phyloP scores from a whole-genome alignment of 2,888 invertebrate species.

The Agrochola circellaris region DNA sequence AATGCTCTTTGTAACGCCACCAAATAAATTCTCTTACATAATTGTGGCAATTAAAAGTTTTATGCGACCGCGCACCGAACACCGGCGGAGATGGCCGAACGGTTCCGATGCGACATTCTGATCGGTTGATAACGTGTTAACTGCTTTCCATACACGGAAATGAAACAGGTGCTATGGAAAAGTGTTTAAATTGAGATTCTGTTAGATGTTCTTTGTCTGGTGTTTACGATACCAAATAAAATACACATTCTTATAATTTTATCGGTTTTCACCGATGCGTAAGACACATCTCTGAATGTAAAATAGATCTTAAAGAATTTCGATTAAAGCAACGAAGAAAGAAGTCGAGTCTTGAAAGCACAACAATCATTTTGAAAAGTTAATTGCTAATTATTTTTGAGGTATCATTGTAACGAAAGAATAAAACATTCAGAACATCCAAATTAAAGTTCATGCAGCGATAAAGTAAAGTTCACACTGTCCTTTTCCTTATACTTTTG shows the following conservation, averaged over 20 bases:
- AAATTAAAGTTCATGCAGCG: neutral
- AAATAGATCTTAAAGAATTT: constrained; percentile 19
- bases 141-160: constrained; percentile 59
- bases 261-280: constrained; percentile 41
- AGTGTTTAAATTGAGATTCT: constrained; percentile 54
- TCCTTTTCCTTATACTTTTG: neutral
- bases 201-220: constrained; percentile 51
- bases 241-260: constrained; percentile 48
- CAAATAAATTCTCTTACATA: constrained; percentile 84
- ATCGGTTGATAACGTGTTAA: constrained; percentile 67
- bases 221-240: constrained; percentile 63
- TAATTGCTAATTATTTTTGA: neutral
- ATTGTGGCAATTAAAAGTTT: constrained; percentile 85
- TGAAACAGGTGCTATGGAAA: constrained; percentile 58
- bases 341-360: neutral
- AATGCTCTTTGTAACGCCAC: constrained; percentile 80
- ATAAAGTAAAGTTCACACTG: constrained; percentile 16
- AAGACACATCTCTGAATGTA: constrained; percentile 11
- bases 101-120: constrained; percentile 68
- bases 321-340: constrained; percentile 4
- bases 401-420: neutral
- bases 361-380: too few relatives aligned
- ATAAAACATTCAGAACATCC: neutral
- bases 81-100: constrained; percentile 48
- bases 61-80: constrained; percentile 67